Percentiles rank a stretch among this genome's conserved stretches.
These are phyloP conservation scores for Drosophila koepferae DNA, from an alignment of 2,888 invertebrate genomes.

Conservation along the genomic window DNA sequence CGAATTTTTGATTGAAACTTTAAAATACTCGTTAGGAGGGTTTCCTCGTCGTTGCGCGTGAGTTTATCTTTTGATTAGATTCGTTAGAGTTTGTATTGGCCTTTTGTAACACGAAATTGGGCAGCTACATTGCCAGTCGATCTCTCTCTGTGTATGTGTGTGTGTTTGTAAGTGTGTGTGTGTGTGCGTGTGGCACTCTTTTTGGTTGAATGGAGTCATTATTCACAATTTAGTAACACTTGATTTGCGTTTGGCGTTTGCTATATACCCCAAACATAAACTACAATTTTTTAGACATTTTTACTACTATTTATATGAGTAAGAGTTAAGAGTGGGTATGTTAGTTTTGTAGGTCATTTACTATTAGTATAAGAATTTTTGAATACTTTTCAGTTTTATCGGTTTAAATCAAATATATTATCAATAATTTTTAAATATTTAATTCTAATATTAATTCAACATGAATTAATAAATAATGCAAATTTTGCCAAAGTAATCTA, in stretches of 20 bases:
- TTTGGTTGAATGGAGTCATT: conserved; percentile 69
- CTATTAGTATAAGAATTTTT: too few species aligned
- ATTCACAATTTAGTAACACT: conserved; percentile 81
- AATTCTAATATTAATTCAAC: too few species aligned
- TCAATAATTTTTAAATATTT: too few species aligned
- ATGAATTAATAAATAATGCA: too few species aligned
- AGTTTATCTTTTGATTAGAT: conserved; percentile 81
- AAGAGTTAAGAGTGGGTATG: not conserved
- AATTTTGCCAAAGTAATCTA: too few species aligned
- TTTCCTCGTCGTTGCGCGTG: conserved; percentile 69
- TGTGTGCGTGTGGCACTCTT: conserved; percentile 23
- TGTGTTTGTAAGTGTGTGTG: conserved; percentile 1
- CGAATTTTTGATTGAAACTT: conserved; percentile 81
- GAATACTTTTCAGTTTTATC: too few species aligned
- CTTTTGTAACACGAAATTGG: conserved; percentile 67
- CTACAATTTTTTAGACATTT: conserved; percentile 65
- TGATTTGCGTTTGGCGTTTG: conserved; percentile 77
- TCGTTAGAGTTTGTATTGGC: conserved; percentile 75
- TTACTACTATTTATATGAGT: conserved; percentile 32
- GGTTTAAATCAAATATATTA: too few species aligned
- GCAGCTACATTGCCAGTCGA: conserved; percentile 27
- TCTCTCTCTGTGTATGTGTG: conserved; percentile 8
- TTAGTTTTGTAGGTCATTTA: not conserved
- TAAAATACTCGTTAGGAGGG: conserved; percentile 77
- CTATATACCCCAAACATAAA: conserved; percentile 34